These are phyloP conservation scores for Festucalex cinctus DNA, from an alignment of 2,113 vertebrate species.

Conservation along the genomic window DNA sequence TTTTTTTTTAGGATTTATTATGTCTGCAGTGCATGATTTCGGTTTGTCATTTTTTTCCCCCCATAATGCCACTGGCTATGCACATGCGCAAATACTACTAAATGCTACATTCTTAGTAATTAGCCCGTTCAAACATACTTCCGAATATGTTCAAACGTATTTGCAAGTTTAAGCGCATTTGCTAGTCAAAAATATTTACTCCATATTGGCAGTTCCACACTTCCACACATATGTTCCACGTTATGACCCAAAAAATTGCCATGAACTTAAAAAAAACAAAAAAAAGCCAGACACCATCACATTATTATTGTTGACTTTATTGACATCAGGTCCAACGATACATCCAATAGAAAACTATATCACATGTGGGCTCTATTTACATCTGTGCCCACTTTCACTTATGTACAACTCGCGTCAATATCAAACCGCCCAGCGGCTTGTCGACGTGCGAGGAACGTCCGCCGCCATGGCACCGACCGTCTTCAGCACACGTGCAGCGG, in stretches of 20 bases:
- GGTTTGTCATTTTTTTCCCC: no score
- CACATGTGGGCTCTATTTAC: background rate
- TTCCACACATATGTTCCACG: no score
- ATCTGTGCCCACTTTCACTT: background rate
- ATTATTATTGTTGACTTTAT: background rate
- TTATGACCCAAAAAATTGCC: background rate
- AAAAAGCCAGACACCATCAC: background rate
- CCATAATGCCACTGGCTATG: no score
- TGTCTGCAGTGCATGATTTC: no score
- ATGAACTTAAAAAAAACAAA: background rate
- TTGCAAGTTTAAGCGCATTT: no score
- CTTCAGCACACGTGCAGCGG: background rate
- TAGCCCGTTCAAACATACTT: no score
- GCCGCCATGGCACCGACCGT: background rate
- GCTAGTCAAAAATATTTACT: no score
- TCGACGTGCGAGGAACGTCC: background rate
- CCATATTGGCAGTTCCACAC: no score
- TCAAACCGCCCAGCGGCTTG: background rate
- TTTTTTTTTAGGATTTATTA: no score
- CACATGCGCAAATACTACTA: no score
- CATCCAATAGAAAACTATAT: background rate
- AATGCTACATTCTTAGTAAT: no score
- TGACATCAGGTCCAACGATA: background rate
- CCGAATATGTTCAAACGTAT: no score
- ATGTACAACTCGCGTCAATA: slow-evolving; percentile 1